These are phyloP conservation scores for Phenganax subtilis DNA, from an alignment of 92 coral and sea anemone genomes.

Conservation along the genomic window DNA sequence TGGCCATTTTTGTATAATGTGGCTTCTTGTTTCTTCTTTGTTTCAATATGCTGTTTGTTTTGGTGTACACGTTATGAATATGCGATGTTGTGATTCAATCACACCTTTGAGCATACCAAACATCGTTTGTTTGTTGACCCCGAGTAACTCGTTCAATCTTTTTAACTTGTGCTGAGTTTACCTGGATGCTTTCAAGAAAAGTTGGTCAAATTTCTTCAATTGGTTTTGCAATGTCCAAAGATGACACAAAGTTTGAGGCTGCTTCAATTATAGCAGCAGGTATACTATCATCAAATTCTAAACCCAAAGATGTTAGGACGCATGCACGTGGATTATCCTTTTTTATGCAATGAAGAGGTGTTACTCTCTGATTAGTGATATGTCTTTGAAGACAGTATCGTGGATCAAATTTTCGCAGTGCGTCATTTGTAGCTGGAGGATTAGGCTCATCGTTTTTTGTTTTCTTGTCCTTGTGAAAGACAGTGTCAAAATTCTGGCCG, in stretches of 20 bases:
- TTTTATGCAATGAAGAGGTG: conserved; percentile 43
- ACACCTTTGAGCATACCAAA: conserved; percentile 36
- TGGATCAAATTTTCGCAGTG: conserved; percentile 39
- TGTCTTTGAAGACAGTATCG: conserved; percentile 33
- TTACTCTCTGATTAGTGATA: conserved; percentile 33
- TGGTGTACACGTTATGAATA: conserved; percentile 42
- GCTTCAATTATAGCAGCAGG: conserved; percentile 44
- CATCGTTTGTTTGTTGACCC: conserved; percentile 39
- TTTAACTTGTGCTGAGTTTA: too few species aligned
- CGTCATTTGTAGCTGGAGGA: background rate
- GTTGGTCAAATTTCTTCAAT: conserved; percentile 16
- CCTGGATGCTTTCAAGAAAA: conserved; percentile 29
- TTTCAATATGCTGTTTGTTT: conserved; percentile 42
- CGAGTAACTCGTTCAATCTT: conserved; percentile 1
- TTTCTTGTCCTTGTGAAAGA: background rate
- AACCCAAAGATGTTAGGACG: conserved; percentile 44
- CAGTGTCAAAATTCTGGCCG: background rate
- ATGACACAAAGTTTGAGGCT: conserved; percentile 40
- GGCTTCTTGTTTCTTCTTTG: conserved; percentile 37
- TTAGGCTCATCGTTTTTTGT: background rate
- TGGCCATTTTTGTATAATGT: conserved; percentile 27
- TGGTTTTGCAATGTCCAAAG: conserved; percentile 15
- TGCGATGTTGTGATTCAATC: conserved; percentile 44
- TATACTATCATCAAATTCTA: conserved; percentile 41
- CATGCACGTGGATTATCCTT: conserved; percentile 36